Percentiles rank a stretch among this genome's conserved stretches.
These are phyloP conservation scores for Gymnocypris eckloni DNA, from an alignment of 2,797 vertebrate genomes.

Conservation along the genomic window DNA sequence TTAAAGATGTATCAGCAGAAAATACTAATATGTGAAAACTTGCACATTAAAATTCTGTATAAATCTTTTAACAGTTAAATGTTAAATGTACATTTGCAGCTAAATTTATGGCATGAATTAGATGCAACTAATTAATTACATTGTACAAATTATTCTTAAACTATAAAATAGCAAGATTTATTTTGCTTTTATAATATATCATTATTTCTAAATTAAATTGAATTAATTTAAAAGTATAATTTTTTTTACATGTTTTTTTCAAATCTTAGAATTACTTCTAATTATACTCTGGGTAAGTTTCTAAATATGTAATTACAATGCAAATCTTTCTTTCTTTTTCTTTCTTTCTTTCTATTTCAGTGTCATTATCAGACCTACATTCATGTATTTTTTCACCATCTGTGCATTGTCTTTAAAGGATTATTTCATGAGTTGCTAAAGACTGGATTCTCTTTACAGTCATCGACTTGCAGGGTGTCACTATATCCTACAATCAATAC, in stretches of 20 bases:
- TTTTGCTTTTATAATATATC: background rate
- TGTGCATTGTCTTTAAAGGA: background rate
- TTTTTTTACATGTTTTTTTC: background rate
- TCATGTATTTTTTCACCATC: background rate
- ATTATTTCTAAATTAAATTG: background rate
- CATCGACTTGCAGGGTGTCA: slow-evolving; percentile 60
- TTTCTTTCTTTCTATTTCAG: background rate
- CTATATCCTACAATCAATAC: slow-evolving; percentile 71
- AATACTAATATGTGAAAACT: background rate
- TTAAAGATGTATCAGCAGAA: background rate
- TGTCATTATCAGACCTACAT: slow-evolving; percentile 14
- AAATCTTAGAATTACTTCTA: background rate
- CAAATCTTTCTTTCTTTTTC: background rate
- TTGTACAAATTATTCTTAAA: background rate
- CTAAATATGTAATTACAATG: background rate
- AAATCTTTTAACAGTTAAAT: background rate
- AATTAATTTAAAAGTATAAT: background rate
- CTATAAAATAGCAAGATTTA: background rate
- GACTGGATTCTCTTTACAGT: slow-evolving; percentile 60
- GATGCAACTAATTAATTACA: background rate
- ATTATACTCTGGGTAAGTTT: background rate
- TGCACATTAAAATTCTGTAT: background rate
- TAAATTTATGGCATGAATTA: background rate
- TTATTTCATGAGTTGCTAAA: slow-evolving; percentile 19
- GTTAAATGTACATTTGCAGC: background rate